These are phyloP conservation scores for Cariama cristata DNA, from an alignment of 2,113 vertebrate species.

Conservation along the genomic window DNA sequence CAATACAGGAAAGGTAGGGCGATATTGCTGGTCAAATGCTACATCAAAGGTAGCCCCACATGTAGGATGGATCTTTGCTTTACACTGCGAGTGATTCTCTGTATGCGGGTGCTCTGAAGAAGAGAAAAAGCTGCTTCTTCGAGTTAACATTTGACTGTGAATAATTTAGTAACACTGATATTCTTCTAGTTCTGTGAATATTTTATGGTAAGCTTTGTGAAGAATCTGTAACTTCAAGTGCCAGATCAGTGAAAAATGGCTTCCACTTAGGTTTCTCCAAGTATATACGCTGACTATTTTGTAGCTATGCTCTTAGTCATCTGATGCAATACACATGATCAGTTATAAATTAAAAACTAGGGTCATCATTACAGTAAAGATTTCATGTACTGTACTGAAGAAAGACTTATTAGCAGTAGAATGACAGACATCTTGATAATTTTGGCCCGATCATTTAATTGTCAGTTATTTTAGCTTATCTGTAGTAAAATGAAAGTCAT, in stretches of 20 bases:
- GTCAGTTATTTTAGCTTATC: not conserved
- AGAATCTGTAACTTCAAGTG: not conserved
- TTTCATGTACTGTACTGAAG: not conserved
- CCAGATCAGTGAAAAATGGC: not conserved
- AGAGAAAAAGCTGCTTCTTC: not conserved
- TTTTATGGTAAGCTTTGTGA: conserved; percentile 47
- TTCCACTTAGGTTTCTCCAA: not conserved
- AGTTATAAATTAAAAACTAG: not conserved
- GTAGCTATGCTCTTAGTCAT: not conserved
- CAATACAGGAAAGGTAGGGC: not conserved
- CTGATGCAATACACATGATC: not conserved
- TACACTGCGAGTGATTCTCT: not conserved
- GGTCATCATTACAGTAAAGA: not conserved
- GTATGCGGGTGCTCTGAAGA: not conserved
- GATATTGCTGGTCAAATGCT: not conserved
- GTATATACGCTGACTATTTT: not conserved
- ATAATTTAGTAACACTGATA: conserved; percentile 38
- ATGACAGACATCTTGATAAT: not conserved
- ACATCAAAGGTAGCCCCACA: not conserved
- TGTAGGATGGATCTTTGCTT: not conserved
- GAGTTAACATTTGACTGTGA: conserved; percentile 5
- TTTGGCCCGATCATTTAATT: not conserved
- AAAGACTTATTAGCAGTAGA: not conserved
- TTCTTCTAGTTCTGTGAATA: conserved; percentile 48
- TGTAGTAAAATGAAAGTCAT: not conserved